phyloP scores from a whole-genome alignment of 2,113 vertebrate genomes.

The Paracanthobrama guichenoti region DNA sequence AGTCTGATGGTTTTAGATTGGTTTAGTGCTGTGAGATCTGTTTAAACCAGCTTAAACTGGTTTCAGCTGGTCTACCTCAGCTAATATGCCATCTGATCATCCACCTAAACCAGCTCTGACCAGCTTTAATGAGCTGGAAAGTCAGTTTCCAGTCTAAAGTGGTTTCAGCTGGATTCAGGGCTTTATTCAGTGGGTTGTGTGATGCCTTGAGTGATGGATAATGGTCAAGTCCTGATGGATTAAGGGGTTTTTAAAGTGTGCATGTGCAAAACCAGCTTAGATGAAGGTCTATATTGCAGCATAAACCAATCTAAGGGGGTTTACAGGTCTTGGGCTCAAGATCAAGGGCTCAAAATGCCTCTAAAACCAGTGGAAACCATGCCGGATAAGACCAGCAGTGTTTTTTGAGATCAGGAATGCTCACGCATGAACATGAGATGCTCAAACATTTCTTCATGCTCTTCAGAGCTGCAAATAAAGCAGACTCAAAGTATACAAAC shows the following conservation, averaged over 20 bases:
- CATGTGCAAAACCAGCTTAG: not conserved
- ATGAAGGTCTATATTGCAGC: not conserved
- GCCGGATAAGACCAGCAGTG: not conserved
- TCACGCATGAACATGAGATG: not conserved
- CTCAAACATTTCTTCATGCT: not conserved
- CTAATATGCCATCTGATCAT: not conserved
- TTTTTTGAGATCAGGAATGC: not conserved
- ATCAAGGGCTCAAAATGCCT: not conserved
- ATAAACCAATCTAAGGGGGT: not conserved
- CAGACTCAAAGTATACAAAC: not conserved
- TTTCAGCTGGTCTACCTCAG: not conserved
- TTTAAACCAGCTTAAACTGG: not conserved
- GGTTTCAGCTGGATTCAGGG: not conserved
- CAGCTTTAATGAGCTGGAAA: not conserved
- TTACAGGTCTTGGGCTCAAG: not conserved
- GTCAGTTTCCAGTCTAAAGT: not conserved
- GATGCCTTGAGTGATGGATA: not conserved
- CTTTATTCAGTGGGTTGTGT: not conserved
- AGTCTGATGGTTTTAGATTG: not conserved
- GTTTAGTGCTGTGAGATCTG: not conserved
- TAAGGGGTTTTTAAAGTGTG: not conserved
- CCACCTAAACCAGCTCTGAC: not conserved
- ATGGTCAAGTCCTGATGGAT: not conserved
- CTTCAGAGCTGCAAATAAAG: not conserved
- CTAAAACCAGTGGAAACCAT: not conserved